phyloP scores from a whole-genome alignment of 2,797 vertebrate species.

The Sebastes melanostomus region DNA sequence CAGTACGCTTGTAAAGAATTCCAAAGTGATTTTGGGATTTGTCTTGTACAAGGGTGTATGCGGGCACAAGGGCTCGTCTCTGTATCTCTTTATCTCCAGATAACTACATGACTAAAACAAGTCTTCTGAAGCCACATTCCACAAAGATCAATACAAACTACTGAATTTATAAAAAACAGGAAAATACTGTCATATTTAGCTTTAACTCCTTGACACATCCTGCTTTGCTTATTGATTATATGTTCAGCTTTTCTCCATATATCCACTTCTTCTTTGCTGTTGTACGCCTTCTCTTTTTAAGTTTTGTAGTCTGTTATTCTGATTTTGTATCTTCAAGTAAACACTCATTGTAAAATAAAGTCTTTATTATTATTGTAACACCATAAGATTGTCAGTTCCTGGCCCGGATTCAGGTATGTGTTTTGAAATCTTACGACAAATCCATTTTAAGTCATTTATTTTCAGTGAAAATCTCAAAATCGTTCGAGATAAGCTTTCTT shows the following conservation, averaged over 20 bases:
- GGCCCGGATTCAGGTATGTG: constrained; percentile 40
- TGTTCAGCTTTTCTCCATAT: not conserved
- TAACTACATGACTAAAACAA: not conserved
- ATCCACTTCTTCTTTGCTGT: not conserved
- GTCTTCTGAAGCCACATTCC: constrained; percentile 14
- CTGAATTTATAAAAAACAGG: constrained; percentile 21
- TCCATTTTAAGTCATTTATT: constrained; percentile 64
- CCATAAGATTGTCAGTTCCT: constrained; percentile 47
- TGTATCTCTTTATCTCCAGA: not conserved
- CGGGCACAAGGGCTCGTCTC: not conserved
- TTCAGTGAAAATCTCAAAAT: constrained; percentile 56
- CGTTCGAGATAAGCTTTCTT: constrained; percentile 44
- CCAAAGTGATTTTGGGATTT: not conserved
- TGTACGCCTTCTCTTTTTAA: not conserved
- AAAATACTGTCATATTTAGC: not conserved
- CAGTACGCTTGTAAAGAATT: not conserved
- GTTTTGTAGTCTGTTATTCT: not conserved
- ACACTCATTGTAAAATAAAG: not conserved
- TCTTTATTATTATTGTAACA: constrained; percentile 37
- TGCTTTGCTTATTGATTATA: not conserved
- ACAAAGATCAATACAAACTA: constrained; percentile 32
- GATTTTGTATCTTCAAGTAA: not conserved
- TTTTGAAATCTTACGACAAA: constrained; percentile 56
- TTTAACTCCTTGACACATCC: not conserved
- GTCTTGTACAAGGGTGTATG: not conserved